phyloP scores from a whole-genome alignment of 2,888 invertebrate species.

The Diplazon laetatorius region DNA sequence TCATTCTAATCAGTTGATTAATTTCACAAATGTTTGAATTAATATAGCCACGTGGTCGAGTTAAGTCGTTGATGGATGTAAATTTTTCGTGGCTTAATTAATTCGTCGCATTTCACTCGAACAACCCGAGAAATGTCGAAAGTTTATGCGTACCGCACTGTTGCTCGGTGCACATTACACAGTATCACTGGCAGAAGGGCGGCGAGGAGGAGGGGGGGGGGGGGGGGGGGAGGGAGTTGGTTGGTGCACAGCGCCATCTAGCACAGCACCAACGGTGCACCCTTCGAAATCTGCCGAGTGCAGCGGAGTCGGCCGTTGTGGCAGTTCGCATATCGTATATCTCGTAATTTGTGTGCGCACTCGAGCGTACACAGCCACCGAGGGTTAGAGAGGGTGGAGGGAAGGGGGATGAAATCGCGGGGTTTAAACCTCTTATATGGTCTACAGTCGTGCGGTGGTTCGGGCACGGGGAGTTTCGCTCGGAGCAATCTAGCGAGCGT shows the following conservation, averaged over 20 bases:
- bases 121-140: slow-evolving; percentile 17
- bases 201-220: too few species aligned
- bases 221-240: too few species aligned
- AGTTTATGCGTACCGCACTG: slow-evolving; percentile 19
- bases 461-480: slow-evolving; percentile 34
- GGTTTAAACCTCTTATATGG: slow-evolving; percentile 31
- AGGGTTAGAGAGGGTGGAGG: too few species aligned
- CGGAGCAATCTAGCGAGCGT: slow-evolving; percentile 34
- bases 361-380: slow-evolving; percentile 16
- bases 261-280: too few species aligned
- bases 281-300: slow-evolving; percentile 38
- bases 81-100: slow-evolving; percentile 40
- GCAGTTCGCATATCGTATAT: slow-evolving; percentile 54
- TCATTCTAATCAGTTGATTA: slow-evolving; percentile 13
- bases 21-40: slow-evolving; percentile 1
- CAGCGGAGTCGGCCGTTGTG: slow-evolving; percentile 28
- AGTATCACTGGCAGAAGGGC: slow-evolving; percentile 20
- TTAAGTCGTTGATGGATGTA: background rate
- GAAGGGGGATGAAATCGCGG: slow-evolving; percentile 22
- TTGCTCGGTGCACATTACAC: slow-evolving; percentile 30
- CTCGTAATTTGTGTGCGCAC: slow-evolving; percentile 54
- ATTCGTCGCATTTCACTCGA: slow-evolving; percentile 30
- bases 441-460: slow-evolving; percentile 1
- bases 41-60: background rate
- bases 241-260: too few species aligned